Evolutionary conservation across 1,140 invertebrate species (phyloP).

Genomic region (Thrips palmi): DNA sequence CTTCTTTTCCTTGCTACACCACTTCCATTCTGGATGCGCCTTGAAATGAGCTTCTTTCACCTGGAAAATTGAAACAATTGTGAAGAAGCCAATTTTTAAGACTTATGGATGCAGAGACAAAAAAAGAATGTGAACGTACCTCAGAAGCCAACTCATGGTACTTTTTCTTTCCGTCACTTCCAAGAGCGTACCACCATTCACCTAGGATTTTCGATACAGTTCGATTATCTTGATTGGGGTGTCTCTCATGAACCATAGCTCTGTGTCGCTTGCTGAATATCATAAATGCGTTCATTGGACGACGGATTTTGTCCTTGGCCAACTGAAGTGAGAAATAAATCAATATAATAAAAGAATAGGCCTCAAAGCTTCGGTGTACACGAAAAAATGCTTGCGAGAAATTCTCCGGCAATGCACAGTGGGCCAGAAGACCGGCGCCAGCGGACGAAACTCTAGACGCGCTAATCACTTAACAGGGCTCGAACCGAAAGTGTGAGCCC

Average conservation of each 20-base stretch:
- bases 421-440: too few relatives aligned
- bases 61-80: conserved; percentile 27
- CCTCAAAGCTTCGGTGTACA: too few relatives aligned
- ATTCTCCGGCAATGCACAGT: too few relatives aligned
- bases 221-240: conserved; percentile 97
- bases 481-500: too few relatives aligned
- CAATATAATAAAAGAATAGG: too few relatives aligned
- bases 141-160: conserved; percentile 93
- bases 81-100: background rate
- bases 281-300: conserved; percentile 99
- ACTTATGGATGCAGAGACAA: background rate
- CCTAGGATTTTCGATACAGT: conserved; percentile 98
- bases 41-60: conserved; percentile 98
- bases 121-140: conserved; percentile 26
- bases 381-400: too few relatives aligned
- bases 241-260: conserved; percentile 80
- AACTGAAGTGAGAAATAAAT: conserved; percentile 26
- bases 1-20: conserved; percentile 89
- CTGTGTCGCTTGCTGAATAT: conserved; percentile 97
- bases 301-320: conserved; percentile 60
- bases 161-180: conserved; percentile 79
- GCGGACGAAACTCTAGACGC: too few relatives aligned
- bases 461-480: too few relatives aligned
- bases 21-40: conserved; percentile 91
- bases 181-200: conserved; percentile 97